A percentile compares a stretch with the other conserved stretches of the same genome.
Evolutionary conservation across 2,888 invertebrate species (phyloP).

Genomic region (Bugula neritina): DNA sequence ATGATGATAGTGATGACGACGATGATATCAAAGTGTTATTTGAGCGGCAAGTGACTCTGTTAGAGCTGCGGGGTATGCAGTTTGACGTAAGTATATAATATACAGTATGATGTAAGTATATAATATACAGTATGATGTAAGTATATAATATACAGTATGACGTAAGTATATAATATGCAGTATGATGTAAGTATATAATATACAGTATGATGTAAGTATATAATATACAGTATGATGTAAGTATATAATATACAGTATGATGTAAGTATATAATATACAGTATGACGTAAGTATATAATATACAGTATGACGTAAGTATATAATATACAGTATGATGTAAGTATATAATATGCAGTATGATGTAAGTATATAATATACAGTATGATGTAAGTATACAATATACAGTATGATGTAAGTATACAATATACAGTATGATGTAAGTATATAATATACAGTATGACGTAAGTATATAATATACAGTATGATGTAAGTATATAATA

Average conservation of each 20-base stretch:
- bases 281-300: neutral
- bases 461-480: neutral
- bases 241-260: neutral
- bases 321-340: neutral
- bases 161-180: neutral
- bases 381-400: neutral
- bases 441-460: neutral
- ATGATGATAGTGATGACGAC: neutral
- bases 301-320: neutral
- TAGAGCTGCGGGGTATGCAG: neutral
- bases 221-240: neutral
- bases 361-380: neutral
- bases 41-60: conserved; percentile 6
- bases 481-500: neutral
- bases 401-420: neutral
- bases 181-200: neutral
- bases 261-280: neutral
- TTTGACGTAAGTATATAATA: neutral
- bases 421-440: neutral
- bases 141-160: neutral
- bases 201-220: neutral
- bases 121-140: neutral
- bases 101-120: neutral
- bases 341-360: neutral
- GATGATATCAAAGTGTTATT: conserved; percentile 16